Percentiles rank a stretch among this genome's conserved stretches.
These are phyloP conservation scores for Peucedramus taeniatus DNA, from an alignment of 2,113 vertebrate species.

Conservation along the genomic window DNA sequence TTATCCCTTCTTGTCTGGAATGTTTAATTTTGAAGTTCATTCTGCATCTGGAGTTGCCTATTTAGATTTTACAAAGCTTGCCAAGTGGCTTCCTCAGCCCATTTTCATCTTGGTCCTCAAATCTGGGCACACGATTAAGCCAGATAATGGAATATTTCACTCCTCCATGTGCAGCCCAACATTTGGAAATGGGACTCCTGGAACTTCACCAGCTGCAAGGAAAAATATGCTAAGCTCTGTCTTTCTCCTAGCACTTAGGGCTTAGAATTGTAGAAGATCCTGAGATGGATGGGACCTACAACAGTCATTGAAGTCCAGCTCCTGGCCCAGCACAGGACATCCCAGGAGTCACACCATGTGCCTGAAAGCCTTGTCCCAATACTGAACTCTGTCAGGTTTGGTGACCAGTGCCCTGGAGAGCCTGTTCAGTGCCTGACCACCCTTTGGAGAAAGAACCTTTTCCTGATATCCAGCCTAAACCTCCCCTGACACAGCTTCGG, in stretches of 20 bases:
- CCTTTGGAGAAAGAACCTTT: not conserved
- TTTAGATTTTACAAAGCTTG: not conserved
- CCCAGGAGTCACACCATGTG: not conserved
- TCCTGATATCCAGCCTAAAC: not conserved
- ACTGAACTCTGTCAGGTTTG: not conserved
- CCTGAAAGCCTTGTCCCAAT: not conserved
- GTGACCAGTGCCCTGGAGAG: not conserved
- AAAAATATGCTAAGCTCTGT: not conserved
- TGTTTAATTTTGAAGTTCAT: not conserved
- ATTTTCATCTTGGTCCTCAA: not conserved
- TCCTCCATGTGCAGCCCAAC: not conserved
- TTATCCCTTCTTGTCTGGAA: not conserved
- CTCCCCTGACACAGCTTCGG: too few relatives aligned
- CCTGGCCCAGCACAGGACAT: not conserved
- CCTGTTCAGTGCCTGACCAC: not conserved
- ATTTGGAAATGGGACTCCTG: not conserved
- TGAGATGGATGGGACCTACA: not conserved
- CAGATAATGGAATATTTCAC: not conserved
- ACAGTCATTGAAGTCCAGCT: not conserved
- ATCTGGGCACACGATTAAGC: rapidly evolving
- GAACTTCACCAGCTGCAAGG: not conserved
- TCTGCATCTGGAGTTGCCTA: not conserved
- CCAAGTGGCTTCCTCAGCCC: not conserved
- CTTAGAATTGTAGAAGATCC: not conserved
- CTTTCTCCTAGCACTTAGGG: not conserved